Evolutionary conservation across 2,888 invertebrate genomes (phyloP), one percentile per base, ranked within the genome.

Genomic region (Ophraella communa): DNA sequence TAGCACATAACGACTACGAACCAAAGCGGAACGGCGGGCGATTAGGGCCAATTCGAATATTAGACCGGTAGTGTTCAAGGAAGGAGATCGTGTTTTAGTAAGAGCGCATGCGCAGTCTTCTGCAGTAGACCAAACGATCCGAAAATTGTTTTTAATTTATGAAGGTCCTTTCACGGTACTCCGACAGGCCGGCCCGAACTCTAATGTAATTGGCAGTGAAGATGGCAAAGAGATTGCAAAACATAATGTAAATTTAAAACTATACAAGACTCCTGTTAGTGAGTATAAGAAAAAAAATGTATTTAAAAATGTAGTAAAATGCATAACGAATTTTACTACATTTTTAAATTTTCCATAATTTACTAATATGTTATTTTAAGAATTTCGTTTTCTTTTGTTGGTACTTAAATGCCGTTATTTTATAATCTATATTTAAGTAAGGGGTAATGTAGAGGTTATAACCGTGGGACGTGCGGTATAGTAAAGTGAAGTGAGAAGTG

Each of bases 31-130:
- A 23, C 54, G 33, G 17, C 17, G 39, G 20, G 54, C 39, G 5
- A 21, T 1, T 11, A 35, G n/a, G n/a, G 11, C 18, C n/a, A 54
- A 35, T 18, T n/a, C 30, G 3, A 35, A 54, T 4, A 20, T 39
- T 10, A 39, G 39, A 10, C 35, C 35, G 10, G n/a, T 35, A 14
- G 10, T 1, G 8, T 54, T 54, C 3, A 14, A 54, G 8, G 39
- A 17, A 17, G 54, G 54, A 17, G 54, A 39, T 35, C 33, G 20
- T 11, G 54, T 54, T 2, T 33, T 54, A 7, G 54, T 39, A 5
- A 33, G 54, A 4, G 21, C 30, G 35, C 54, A 54, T 33, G 18
- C 54, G 20, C 54, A 35, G 35, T 54, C 54, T n/a, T 54, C 54
- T 8, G 54, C 54, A 20, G 54, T 21, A n/a, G 39, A 35, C 21